Evolutionary conservation across 2,888 invertebrate species (phyloP).

Genomic region (Rhabditoides inermis): DNA sequence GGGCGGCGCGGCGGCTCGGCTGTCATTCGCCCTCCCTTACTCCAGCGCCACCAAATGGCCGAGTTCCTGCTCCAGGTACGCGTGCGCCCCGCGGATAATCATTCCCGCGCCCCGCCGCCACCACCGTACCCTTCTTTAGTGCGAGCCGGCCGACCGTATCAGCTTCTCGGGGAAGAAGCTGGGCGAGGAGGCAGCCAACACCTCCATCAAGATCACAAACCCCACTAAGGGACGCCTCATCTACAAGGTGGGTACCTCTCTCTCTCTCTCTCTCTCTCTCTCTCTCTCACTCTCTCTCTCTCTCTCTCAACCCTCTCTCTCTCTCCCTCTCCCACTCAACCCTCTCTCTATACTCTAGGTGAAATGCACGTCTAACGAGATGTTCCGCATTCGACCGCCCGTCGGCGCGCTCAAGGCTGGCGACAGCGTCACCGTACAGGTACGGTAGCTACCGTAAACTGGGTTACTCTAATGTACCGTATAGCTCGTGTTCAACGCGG

Average conservation of each 20-base stretch:
- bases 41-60: no score
- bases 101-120: no score
- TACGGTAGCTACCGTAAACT: background rate
- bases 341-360: no score
- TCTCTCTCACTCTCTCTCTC: no score
- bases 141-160: conserved; percentile 27
- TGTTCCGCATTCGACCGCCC: conserved; percentile 39
- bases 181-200: conserved; percentile 21
- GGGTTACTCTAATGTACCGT: background rate
- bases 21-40: no score
- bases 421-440: conserved; percentile 8
- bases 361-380: conserved; percentile 41
- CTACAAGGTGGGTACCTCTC: conserved; percentile 17
- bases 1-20: no score
- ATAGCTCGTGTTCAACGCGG: conserved; percentile 25
- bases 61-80: no score
- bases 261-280: no score
- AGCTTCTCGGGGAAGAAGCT: conserved; percentile 22
- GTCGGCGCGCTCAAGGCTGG: conserved; percentile 21
- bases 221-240: conserved; percentile 20
- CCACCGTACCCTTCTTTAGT: no score
- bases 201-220: conserved; percentile 28
- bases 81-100: no score
- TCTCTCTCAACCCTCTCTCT: no score
- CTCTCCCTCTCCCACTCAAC: no score